Evolutionary conservation across 2,113 vertebrate species (phyloP).

Genomic region (Ursus arctos): DNA sequence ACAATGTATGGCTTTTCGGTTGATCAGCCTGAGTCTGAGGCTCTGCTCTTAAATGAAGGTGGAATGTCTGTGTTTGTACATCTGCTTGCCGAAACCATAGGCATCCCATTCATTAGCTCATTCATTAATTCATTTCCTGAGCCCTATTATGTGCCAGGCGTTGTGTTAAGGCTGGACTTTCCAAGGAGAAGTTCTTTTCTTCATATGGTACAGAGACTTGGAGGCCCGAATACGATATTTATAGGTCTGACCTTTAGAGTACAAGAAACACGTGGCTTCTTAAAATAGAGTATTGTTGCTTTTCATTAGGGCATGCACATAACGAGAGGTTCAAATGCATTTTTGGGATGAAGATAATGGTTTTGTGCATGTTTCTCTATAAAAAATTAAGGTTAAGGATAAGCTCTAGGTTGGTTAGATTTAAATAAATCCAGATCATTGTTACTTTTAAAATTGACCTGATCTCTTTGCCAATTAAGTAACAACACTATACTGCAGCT

Average conservation of each 20-base stretch:
- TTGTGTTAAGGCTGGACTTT: not conserved
- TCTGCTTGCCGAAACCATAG: not conserved
- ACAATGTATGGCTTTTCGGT: not conserved
- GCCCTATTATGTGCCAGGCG: not conserved
- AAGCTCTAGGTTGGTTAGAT: not conserved
- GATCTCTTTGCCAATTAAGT: not conserved
- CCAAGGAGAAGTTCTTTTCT: not conserved
- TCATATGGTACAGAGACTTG: not conserved
- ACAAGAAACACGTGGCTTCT: not conserved
- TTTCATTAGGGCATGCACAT: not conserved
- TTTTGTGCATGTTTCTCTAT: not conserved
- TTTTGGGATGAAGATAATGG: not conserved
- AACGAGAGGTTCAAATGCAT: not conserved
- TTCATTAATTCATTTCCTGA: not conserved
- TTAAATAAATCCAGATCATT: not conserved
- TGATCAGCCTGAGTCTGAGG: not conserved
- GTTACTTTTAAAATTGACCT: not conserved
- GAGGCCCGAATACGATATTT: not conserved
- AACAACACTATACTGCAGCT: not conserved
- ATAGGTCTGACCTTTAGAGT: not conserved
- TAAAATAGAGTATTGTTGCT: constrained; percentile 23
- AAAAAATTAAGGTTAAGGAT: not conserved
- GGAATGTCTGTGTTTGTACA: not conserved
- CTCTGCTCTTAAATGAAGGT: not conserved
- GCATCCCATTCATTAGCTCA: not conserved